Evolutionary conservation across 2,797 vertebrate species (phyloP).

Genomic region (Acanthis flammea): DNA sequence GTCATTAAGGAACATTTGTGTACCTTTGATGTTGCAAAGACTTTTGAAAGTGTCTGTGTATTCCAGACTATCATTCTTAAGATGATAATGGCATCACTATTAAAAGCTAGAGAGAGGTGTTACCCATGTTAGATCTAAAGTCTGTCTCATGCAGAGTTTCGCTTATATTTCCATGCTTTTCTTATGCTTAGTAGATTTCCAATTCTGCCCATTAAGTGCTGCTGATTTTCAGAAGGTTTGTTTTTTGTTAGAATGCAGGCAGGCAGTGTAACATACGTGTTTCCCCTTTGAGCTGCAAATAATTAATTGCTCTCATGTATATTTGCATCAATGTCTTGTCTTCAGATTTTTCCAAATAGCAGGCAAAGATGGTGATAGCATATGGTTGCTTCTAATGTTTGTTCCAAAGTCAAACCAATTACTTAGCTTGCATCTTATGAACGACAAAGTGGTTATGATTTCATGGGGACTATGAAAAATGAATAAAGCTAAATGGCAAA

Average conservation of each 20-base stretch:
- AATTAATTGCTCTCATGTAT: neutral
- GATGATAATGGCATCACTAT: neutral
- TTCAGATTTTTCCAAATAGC: neutral
- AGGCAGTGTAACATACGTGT: neutral
- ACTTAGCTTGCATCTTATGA: neutral
- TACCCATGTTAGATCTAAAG: neutral
- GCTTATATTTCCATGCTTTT: neutral
- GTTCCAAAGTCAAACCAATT: constrained; percentile 22
- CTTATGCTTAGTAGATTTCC: neutral
- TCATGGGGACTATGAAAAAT: neutral
- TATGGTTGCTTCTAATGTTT: constrained; percentile 1
- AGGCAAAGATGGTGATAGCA: neutral
- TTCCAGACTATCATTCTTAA: neutral
- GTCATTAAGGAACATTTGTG: neutral
- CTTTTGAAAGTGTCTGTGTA: neutral
- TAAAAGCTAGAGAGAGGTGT: neutral
- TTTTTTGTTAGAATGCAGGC: neutral
- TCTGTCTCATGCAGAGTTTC: neutral
- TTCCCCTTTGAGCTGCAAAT: neutral
- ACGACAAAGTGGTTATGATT: neutral
- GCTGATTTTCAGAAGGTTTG: neutral
- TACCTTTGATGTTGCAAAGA: neutral
- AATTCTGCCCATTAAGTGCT: neutral
- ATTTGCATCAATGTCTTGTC: neutral
- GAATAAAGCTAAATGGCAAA: neutral